phyloP scores from a whole-genome alignment of 1,140 invertebrate species.

The Meloidogyne chitwoodi region DNA sequence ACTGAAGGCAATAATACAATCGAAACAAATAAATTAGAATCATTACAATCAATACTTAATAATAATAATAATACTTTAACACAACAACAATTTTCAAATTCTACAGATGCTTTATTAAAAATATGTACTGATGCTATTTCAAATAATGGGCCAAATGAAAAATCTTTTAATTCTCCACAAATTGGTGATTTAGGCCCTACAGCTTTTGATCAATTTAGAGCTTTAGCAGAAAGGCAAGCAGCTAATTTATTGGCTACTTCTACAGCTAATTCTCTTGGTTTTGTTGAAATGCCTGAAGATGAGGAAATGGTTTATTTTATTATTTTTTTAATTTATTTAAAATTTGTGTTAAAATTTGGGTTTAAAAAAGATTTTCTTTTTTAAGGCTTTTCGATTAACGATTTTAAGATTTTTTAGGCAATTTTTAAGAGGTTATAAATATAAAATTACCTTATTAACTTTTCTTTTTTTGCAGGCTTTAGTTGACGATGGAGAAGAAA shows the following conservation, averaged over 20 bases:
- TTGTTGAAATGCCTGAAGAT: conserved; percentile 5
- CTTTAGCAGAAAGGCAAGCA: conserved; percentile 67
- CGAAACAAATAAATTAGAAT: conserved; percentile 8
- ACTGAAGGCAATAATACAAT: background rate
- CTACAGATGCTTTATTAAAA: conserved; percentile 39
- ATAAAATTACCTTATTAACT: background rate
- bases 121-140: conserved; percentile 37
- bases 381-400: no score
- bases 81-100: conserved; percentile 11
- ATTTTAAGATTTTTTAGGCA: no score
- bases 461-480: background rate
- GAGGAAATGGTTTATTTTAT: background rate
- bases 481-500: background rate
- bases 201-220: conserved; percentile 53
- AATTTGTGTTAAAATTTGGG: no score
- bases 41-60: conserved; percentile 14
- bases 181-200: conserved; percentile 9
- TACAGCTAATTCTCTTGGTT: conserved; percentile 8
- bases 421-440: background rate
- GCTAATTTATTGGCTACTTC: conserved; percentile 75
- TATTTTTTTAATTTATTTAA: no score
- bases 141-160: conserved; percentile 36
- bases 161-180: conserved; percentile 10
- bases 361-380: no score
- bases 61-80: background rate